Evolutionary conservation across 1,140 invertebrate genomes (phyloP), one percentile per base, ranked within the genome.

Genomic region (Chironomus striatipennis): DNA sequence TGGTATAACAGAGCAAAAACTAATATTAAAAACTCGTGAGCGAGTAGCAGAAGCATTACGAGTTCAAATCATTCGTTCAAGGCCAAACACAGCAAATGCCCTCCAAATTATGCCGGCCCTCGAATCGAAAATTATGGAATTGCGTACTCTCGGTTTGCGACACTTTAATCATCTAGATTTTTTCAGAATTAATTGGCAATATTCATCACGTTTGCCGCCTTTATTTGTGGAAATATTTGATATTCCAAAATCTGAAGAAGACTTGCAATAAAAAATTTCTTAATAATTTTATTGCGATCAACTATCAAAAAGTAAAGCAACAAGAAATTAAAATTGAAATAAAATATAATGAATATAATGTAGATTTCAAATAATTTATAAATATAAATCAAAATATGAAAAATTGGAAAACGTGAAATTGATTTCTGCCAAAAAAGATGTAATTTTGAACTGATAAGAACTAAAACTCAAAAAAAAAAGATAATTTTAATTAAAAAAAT

Each of bases 221-320:
- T 88, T 98, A 47, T 98, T 97, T 83, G 94, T 96, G 24, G 96
- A 98, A 84, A 97, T 98, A 78, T 98, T 97, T 83, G 96, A 98
- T 87, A 97, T 98, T 85, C 95, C 95, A 73, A 96, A 94, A 84
- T 90, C 89, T 79, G 92, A 93, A 79, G 91, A 93, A 70, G 65
- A 70, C 65, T 70, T 70, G 65, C 65, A 70, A 70, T 70, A 70
- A 70, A 70, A 70, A 8, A 18, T 20, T 57, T 57, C 12, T 57
- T 57, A 57, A 57, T 47, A 47, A n/a, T n/a, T 57, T n/a, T 57
- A 57, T 12, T 57, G 47, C 47, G 47, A 12, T 12, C 12, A 57
- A 57, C 43, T 34, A 34, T 34, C 24, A 34, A 34, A n/a, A 34
- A 34, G 24, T 34, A 34, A 34, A 34, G 24, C 24, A 34, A 34